Base-by-base conservation (phyloP, 2,888 invertebrate genomes). In the Sarcophaga carnaria region DNA sequence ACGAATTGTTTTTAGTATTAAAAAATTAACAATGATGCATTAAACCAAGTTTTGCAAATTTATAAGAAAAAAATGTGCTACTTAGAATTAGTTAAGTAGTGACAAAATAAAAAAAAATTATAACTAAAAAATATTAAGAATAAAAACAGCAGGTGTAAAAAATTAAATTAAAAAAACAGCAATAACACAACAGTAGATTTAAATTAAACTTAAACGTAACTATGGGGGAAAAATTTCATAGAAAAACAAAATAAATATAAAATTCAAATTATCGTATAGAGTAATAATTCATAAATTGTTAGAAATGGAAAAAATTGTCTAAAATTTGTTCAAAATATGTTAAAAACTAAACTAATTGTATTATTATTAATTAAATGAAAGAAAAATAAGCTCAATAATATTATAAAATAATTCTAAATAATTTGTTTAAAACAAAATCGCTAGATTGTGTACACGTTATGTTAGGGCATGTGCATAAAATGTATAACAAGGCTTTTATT, bases 1-100 rank as follows among this genome's bases (percentile, higher is more conserved):
- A 75, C 27, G 67, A 80, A 76, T 72, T 72, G 67, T 37, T 86
- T 86, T 80, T 83, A 81, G 78, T 83, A 86, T 54, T 60, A 78
- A 87, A 82, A 71, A 82, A 85, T 78, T 82, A 88, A 88, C 87
- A 88, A 87, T 88, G 77, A 87, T 88, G 85, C 86, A 81, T 82
- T 86, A 88, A 87, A 87, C 87, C 82, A 87, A 75, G 83, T 84
- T 87, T 88, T 86, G 85, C 83, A 86, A 78, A 79, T 86, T 86
- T 77, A 86, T 83, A 80, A 81, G 75, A 80, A 79, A 86, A 85
- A 83, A 84, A 84, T 83, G 83, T 84, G 87, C 87, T 87, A 87
- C 87, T 81, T 87, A 87, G 76, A 87, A 84, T 79, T 87, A 87
- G 81, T 81, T 84, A 87, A 86, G 87, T 84, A 87, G 83, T 78